Evolutionary conservation across 1,140 invertebrate genomes (phyloP).

Genomic region (Zelostemma sp.): DNA sequence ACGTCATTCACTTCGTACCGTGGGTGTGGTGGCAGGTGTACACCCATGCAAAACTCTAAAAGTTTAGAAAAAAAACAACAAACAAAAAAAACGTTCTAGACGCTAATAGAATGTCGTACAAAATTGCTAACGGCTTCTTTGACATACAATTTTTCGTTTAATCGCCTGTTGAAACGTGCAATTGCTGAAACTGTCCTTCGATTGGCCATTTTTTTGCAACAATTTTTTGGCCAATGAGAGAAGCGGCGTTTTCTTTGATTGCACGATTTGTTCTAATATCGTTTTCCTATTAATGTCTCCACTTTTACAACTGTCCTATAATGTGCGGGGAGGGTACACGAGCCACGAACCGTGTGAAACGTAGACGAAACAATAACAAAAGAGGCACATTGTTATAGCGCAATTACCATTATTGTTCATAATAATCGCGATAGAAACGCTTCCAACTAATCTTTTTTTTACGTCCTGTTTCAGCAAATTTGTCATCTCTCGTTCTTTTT

Average conservation of each 20-base stretch:
- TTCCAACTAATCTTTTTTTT: conserved; percentile 59
- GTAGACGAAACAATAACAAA: conserved; percentile 38
- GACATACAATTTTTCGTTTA: conserved; percentile 12
- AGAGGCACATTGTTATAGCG: conserved; percentile 30
- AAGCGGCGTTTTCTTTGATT: conserved; percentile 22
- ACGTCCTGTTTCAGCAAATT: neutral
- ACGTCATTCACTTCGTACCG: conserved; percentile 54
- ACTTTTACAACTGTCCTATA: conserved; percentile 60
- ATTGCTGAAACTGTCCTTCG: neutral
- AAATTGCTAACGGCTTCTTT: conserved; percentile 15
- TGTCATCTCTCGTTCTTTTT: neutral
- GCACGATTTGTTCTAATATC: conserved; percentile 48
- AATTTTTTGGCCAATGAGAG: neutral
- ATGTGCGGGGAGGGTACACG: conserved; percentile 65
- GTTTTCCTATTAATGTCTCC: conserved; percentile 42
- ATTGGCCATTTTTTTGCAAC: neutral
- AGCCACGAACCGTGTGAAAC: conserved; percentile 55
- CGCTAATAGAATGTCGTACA: conserved; percentile 45
- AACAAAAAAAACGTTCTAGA: conserved; percentile 39
- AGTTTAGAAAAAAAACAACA: conserved; percentile 47
- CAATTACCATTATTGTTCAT: conserved; percentile 44
- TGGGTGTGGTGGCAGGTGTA: conserved; percentile 69
- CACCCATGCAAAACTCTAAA: conserved; percentile 64
- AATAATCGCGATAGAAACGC: conserved; percentile 45
- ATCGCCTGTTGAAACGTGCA: conserved; percentile 39